Evolutionary conservation across 2,113 vertebrate species (phyloP), one percentile per base, ranked within the genome.

Genomic region (Genyomyrus donnyi): DNA sequence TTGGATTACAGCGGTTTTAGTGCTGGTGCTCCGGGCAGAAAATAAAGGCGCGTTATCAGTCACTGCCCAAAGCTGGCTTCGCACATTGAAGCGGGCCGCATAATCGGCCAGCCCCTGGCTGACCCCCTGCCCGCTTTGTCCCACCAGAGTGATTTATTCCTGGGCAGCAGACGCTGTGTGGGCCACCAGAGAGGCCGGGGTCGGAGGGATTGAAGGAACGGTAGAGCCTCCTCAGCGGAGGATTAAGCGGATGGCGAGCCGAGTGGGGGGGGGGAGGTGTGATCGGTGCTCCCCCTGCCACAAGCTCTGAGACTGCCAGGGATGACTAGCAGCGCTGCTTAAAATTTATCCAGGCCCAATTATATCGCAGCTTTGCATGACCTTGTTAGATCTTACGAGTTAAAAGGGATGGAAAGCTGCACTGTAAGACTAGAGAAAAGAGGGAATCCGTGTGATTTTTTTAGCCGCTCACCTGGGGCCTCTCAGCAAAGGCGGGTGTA

Each of bases 31-130:
- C 91, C 62, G 83, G 87, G 91, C 88, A 91, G 74, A 91, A 91
- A 90, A 92, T 93, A 93, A 93, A 91, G 89, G 91, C 89, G 52
- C 85, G 90, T 91, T 93, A 93, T 93, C 93, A 93, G 90, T 93
- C 90, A 91, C 42, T 70, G 80, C 89, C 91, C 90, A 90, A 45
- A 88, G 90, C 90, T 90, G 90, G 92, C 92, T 15, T 77, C 85
- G 85, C 90, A 90, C 91, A 90, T 90, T 93, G 90, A 90, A 91
- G 93, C 90, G 87, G 85, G 66, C 92, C 50, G 85, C 88, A 92
- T 92, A 92, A 93, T 92, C 90, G 90, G 66, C 84, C 89, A 84
- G 91, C 91, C 91, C 89, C 89, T 93, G 92, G 91, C 91, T 91
- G 91, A 92, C 93, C 91, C 77, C 31, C 48, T 45, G 52, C 88